These are phyloP conservation scores for Dolomedes plantarius DNA, from an alignment of 2,888 invertebrate genomes.

Conservation along the genomic window DNA sequence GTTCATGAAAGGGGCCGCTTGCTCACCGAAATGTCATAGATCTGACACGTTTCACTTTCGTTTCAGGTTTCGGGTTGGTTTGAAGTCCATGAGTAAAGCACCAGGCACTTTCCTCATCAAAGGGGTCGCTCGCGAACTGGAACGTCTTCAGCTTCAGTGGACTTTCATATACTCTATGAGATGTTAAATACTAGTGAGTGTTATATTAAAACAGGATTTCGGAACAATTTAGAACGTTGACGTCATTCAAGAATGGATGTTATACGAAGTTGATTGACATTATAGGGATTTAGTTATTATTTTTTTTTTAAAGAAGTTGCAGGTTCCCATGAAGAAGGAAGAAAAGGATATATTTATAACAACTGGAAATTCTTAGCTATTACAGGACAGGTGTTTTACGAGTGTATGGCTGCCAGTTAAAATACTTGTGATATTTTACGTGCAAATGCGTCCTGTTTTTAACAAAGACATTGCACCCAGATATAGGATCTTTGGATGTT, in stretches of 20 bases:
- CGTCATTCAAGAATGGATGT: neutral
- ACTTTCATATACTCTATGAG: neutral
- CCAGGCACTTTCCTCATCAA: neutral
- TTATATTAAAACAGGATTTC: neutral
- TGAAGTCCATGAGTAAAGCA: slow-evolving; percentile 7
- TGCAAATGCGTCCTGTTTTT: too few relatives aligned
- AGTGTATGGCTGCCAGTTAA: too few relatives aligned
- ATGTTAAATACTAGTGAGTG: neutral
- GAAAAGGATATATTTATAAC: too few relatives aligned
- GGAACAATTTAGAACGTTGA: neutral
- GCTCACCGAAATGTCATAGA: slow-evolving; percentile 1
- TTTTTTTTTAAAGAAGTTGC: neutral
- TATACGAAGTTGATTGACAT: neutral
- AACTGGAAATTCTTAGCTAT: too few relatives aligned
- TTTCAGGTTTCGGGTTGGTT: neutral
- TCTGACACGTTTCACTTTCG: slow-evolving; percentile 14
- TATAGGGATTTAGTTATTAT: neutral
- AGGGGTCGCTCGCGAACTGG: neutral
- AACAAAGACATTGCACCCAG: too few relatives aligned
- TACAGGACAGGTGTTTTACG: too few relatives aligned
- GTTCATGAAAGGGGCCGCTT: neutral
- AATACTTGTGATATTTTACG: too few relatives aligned
- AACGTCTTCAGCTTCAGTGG: neutral
- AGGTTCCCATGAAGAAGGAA: too few relatives aligned
- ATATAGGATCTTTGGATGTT: too few relatives aligned